These are phyloP conservation scores for Pachycephala philippinensis DNA, from an alignment of 2,113 vertebrate genomes.

Conservation along the genomic window DNA sequence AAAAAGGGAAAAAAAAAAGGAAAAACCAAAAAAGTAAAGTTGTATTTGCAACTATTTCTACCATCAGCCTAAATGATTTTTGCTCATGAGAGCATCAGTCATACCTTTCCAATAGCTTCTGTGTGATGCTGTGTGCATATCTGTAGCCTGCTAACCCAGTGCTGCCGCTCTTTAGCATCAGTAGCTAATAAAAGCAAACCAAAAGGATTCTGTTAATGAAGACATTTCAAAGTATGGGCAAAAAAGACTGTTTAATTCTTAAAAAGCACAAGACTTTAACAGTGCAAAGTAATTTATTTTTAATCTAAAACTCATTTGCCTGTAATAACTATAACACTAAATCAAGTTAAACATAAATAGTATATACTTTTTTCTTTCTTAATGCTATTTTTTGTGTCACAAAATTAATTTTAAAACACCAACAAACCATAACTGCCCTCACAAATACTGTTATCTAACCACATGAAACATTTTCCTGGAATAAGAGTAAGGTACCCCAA, in stretches of 20 bases:
- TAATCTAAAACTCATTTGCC: neutral
- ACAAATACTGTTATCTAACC: neutral
- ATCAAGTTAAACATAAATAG: neutral
- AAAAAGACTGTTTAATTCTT: neutral
- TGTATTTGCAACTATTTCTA: neutral
- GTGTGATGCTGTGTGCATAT: conserved; percentile 98
- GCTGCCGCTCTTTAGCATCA: conserved; percentile 95
- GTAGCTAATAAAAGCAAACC: conserved; percentile 75
- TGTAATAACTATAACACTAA: neutral
- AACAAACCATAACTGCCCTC: neutral
- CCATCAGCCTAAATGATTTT: neutral
- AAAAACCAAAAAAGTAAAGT: neutral
- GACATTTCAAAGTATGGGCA: neutral
- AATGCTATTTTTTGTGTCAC: neutral
- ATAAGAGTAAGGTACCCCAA: neutral
- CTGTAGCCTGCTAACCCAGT: conserved; percentile 98
- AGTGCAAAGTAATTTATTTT: neutral
- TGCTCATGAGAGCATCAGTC: neutral
- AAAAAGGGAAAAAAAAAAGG: rapidly evolving
- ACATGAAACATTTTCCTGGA: neutral
- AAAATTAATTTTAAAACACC: neutral
- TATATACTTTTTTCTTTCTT: neutral
- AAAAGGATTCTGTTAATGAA: neutral
- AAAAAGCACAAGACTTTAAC: neutral
- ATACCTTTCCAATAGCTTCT: conserved; percentile 96